Base-by-base conservation (phyloP, 64 coral and sea anemone genomes). In the Acropora tenuis region DNA sequence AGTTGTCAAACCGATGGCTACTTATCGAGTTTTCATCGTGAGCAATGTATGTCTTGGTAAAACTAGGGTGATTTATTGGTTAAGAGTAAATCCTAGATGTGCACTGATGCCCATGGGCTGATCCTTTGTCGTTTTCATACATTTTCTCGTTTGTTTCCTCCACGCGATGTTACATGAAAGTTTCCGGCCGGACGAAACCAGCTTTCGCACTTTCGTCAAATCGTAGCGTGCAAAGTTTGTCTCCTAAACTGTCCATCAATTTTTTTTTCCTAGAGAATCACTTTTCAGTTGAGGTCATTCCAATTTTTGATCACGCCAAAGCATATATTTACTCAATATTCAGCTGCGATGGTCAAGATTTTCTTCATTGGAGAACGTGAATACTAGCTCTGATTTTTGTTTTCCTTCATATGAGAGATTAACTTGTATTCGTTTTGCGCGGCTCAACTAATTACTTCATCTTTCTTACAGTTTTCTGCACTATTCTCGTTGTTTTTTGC, bases 331-430 rank as follows among this genome's bases (percentile, higher is more conserved):
- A 76, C 9, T 10, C 74, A 47, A 76, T 30, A 30, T 43, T 46
- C 8, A 76, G 6, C 44, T 69, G 41, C 12, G 82, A 85, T 48
- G 82, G 82, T 85, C 82, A 85, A 48, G 45, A 48, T 85, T 48
- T 13, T 0, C 10, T 20, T 60, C 3, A 57, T 67, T 68, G 58
- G 55, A 43, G 41, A 43, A 47, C 9, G 18, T 58, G 47, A 30
- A 30, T 30, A 30, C 30, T 30, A 30, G 52, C 77, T 45, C 15
- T 79, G 48, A 10, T 30, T 30, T 30, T 30, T 30, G 30, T 30
- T 30, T 30, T 30, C 74, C 43, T 45, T 45, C 43, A 45, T 46
- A 10, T 45, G 20, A 77, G 11, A 41, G 74, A 77, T 45, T 77
- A 75, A 46, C 30, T 30, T 30, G 30, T 30, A 30, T 30, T 30